These are phyloP conservation scores for Hippopotamyrus pictus DNA, from an alignment of 2,797 vertebrate genomes.

Conservation along the genomic window DNA sequence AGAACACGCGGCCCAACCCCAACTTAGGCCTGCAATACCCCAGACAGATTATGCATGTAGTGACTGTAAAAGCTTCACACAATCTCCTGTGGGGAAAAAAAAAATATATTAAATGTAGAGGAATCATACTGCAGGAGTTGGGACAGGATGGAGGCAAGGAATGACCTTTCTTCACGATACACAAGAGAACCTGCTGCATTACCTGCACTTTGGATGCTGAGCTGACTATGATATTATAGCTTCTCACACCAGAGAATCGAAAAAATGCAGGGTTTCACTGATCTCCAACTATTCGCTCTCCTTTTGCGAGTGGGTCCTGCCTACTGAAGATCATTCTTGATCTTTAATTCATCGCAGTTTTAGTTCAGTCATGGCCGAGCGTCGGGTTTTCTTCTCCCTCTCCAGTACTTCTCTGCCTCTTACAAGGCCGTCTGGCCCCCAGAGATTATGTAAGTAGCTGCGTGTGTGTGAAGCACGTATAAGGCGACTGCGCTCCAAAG, in stretches of 20 bases:
- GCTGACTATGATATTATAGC: slow-evolving; percentile 11
- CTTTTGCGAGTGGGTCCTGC: slow-evolving; percentile 24
- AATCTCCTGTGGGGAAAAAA: neutral
- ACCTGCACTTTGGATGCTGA: slow-evolving; percentile 19
- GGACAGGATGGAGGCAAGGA: neutral
- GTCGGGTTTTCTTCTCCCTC: slow-evolving; percentile 21
- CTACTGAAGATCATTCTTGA: slow-evolving; percentile 45
- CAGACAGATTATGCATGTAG: neutral
- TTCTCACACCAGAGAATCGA: neutral
- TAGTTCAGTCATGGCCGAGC: slow-evolving; percentile 54
- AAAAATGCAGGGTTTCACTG: neutral
- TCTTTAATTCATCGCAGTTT: slow-evolving; percentile 50
- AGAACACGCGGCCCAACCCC: neutral
- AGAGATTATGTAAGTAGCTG: slow-evolving; percentile 18
- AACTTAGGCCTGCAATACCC: neutral
- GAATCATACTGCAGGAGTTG: neutral
- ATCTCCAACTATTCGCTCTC: slow-evolving; percentile 20
- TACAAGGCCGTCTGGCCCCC: neutral
- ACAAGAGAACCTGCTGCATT: slow-evolving; percentile 7
- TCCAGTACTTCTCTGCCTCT: slow-evolving; percentile 11
- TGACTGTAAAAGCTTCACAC: neutral
- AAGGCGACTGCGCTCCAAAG: neutral
- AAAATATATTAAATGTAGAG: neutral
- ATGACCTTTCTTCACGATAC: neutral
- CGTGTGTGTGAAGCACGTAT: neutral